phyloP scores from a whole-genome alignment of 2,113 vertebrate genomes.

The Poeciliopsis turrubarensis region DNA sequence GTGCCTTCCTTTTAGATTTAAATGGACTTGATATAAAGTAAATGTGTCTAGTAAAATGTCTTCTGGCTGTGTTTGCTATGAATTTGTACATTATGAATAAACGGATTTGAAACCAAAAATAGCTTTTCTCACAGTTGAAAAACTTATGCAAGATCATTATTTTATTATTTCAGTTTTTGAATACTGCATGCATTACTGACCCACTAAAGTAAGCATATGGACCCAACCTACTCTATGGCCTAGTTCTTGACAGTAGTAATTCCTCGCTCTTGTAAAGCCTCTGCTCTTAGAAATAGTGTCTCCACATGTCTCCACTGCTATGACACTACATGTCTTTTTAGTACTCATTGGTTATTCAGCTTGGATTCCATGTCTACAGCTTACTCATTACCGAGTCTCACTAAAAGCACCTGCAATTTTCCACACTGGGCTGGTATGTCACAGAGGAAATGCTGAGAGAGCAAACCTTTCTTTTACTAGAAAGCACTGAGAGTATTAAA shows the following conservation, averaged over 20 bases:
- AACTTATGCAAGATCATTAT: neutral
- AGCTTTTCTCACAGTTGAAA: neutral
- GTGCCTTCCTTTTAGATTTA: neutral
- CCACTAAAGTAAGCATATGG: neutral
- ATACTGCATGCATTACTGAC: neutral
- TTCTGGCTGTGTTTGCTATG: neutral
- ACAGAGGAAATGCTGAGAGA: conserved; percentile 69
- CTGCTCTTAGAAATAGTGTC: conserved; percentile 31
- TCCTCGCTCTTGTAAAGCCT: conserved; percentile 9
- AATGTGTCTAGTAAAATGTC: neutral
- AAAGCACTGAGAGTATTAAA: conserved; percentile 61
- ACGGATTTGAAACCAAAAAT: neutral
- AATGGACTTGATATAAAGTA: neutral
- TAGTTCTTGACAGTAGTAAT: conserved; percentile 6
- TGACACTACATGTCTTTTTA: conserved; percentile 35
- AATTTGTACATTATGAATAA: neutral
- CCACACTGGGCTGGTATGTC: conserved; percentile 51
- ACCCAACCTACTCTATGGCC: neutral
- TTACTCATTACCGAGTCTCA: conserved; percentile 66
- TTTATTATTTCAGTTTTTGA: neutral
- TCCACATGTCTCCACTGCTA: conserved; percentile 37
- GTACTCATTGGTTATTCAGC: conserved; percentile 62
- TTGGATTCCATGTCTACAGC: conserved; percentile 59
- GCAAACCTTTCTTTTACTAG: conserved; percentile 58
- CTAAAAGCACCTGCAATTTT: conserved; percentile 63